A percentile compares a stretch with the other conserved stretches of the same genome.
Conservation (phyloP, 1,140 invertebrate genomes). For the Zaprionus lachaisei region DNA sequence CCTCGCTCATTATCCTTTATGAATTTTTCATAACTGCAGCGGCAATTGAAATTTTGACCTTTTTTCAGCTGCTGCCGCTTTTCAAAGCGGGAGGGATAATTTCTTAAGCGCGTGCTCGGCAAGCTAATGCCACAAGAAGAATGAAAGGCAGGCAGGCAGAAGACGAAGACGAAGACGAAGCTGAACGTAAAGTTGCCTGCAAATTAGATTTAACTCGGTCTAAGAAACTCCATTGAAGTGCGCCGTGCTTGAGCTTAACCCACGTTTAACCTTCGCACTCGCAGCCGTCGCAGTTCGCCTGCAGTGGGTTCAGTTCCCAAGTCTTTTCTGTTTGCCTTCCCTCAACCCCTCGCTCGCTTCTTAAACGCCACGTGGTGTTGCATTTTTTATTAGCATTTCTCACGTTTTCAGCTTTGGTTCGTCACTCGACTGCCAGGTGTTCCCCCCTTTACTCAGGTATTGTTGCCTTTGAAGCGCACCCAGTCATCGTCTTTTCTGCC, state of each 20-base stretch:
- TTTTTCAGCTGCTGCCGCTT: constrained; percentile 31
- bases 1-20: constrained; percentile 82
- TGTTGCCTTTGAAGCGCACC: constrained; percentile 23
- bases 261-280: constrained; percentile 47
- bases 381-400: constrained; percentile 74
- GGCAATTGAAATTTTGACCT: constrained; percentile 64
- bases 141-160: not conserved
- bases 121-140: constrained; percentile 68
- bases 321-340: not conserved
- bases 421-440: constrained; percentile 7
- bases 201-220: constrained; percentile 68
- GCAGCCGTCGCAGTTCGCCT: constrained; percentile 35
- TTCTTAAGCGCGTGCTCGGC: constrained; percentile 71
- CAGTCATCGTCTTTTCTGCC: constrained; percentile 1
- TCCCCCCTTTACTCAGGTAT: constrained; percentile 1
- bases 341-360: not conserved
- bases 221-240: constrained; percentile 68
- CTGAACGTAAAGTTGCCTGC: constrained; percentile 40
- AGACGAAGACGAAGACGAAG: not conserved
- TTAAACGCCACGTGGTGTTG: constrained; percentile 55
- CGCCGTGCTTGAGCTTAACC: constrained; percentile 51
- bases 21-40: constrained; percentile 80
- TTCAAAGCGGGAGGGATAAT: constrained; percentile 50
- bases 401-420: constrained; percentile 54
- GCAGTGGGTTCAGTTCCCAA: constrained; percentile 23